These are phyloP conservation scores for Echiichthys vipera DNA, from an alignment of 2,797 vertebrate species.

Conservation along the genomic window DNA sequence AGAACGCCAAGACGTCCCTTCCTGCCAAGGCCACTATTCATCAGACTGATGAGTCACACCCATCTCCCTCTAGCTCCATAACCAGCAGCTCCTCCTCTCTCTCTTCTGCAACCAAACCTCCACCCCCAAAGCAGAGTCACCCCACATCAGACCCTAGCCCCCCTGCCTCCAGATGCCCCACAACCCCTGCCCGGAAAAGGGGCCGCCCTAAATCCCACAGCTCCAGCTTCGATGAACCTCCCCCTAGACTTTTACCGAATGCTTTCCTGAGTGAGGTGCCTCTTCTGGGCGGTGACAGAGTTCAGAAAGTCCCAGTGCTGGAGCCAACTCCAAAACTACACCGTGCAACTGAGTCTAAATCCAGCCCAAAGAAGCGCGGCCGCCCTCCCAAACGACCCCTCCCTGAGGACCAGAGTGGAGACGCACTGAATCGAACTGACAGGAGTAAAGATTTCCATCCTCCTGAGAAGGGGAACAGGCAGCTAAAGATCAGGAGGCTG, in stretches of 20 bases:
- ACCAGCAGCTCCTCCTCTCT: conserved; percentile 59
- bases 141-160: conserved; percentile 46
- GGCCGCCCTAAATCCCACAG: conserved; percentile 91
- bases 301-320: conserved; percentile 85
- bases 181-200: conserved; percentile 82
- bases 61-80: conserved; percentile 45
- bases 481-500: conserved; percentile 94
- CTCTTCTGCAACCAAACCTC: conserved; percentile 65
- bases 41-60: conserved; percentile 67
- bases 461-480: conserved; percentile 88
- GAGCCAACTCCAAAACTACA: conserved; percentile 82
- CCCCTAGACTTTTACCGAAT: conserved; percentile 86
- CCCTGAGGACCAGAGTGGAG: conserved; percentile 61
- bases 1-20: conserved; percentile 61
- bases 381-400: conserved; percentile 81
- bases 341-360: conserved; percentile 69
- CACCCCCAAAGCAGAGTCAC: conserved; percentile 70
- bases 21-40: conserved; percentile 62
- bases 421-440: conserved; percentile 63
- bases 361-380: conserved; percentile 91
- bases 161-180: conserved; percentile 74
- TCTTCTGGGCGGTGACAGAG: conserved; percentile 70
- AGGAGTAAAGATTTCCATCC: conserved; percentile 60
- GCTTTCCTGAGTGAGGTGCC: conserved; percentile 65
- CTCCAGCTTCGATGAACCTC: conserved; percentile 85